Conservation (phyloP, 2,113 vertebrate species). For the Salvelinus namaycush region DNA sequence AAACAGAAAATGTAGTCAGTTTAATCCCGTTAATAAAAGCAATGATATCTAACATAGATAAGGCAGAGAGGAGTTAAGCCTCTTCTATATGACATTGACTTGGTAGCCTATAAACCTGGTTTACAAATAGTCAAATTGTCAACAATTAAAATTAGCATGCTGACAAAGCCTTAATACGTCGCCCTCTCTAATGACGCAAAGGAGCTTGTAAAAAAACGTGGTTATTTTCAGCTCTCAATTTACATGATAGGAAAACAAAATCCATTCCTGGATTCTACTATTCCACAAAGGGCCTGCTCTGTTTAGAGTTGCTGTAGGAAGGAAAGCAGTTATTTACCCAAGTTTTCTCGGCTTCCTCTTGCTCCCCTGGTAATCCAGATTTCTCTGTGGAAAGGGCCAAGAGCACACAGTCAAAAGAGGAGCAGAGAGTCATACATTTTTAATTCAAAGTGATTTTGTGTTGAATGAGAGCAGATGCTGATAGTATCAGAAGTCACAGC, state of each 20-base stretch:
- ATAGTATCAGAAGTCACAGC: slow-evolving; percentile 98
- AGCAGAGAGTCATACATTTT: slow-evolving; percentile 99
- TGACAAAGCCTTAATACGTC: slow-evolving; percentile 65
- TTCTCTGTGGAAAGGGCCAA: slow-evolving; percentile 98
- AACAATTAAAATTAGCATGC: slow-evolving; percentile 66
- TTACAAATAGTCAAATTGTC: slow-evolving; percentile 61
- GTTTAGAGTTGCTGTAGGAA: slow-evolving; percentile 94
- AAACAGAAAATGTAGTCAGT: slow-evolving; percentile 24
- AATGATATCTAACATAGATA: slow-evolving; percentile 27
- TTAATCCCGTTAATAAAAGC: slow-evolving; percentile 34
- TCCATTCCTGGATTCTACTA: slow-evolving; percentile 78
- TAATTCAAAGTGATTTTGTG: slow-evolving; percentile 99
- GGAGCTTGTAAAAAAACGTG: slow-evolving; percentile 50
- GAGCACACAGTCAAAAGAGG: slow-evolving; percentile 97
- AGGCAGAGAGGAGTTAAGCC: neutral
- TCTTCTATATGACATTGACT: slow-evolving; percentile 19
- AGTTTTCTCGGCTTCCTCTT: slow-evolving; percentile 99
- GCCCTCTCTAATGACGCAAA: slow-evolving; percentile 61
- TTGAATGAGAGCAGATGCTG: slow-evolving; percentile 99
- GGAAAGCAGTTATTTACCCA: slow-evolving; percentile 99
- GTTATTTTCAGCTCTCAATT: slow-evolving; percentile 74
- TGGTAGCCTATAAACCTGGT: slow-evolving; percentile 36
- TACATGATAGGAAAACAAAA: slow-evolving; percentile 76
- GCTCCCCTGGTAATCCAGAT: slow-evolving; percentile 99
- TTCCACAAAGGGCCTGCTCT: slow-evolving; percentile 93